These are phyloP conservation scores for Crotalus tigris DNA, from an alignment of 2,113 vertebrate species.

Conservation along the genomic window DNA sequence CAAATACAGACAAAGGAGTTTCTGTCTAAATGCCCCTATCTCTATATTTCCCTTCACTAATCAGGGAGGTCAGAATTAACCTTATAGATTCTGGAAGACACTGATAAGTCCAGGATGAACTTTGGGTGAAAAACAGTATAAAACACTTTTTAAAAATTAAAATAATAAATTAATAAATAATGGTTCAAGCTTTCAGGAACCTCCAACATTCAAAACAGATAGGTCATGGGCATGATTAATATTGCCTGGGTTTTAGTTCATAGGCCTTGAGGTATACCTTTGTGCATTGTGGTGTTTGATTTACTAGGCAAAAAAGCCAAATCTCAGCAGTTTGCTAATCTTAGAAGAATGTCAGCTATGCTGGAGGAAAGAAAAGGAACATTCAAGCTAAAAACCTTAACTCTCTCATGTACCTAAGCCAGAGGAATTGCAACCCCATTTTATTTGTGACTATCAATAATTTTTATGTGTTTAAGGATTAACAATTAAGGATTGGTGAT, in stretches of 20 bases:
- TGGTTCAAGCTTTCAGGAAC: conserved; percentile 49
- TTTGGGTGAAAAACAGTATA: background rate
- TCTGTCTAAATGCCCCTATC: background rate
- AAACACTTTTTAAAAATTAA: background rate
- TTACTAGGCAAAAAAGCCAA: conserved; percentile 6
- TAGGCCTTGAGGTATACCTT: conserved; percentile 23
- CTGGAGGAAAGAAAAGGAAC: background rate
- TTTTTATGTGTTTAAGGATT: conserved; percentile 20
- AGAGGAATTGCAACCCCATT: background rate
- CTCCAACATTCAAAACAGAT: conserved; percentile 52
- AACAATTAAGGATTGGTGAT: conserved; percentile 16
- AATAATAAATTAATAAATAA: background rate
- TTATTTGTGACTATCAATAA: background rate
- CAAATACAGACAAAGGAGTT: background rate
- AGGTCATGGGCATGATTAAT: background rate
- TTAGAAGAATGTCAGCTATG: background rate
- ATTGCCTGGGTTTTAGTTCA: conserved; percentile 43
- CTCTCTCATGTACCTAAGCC: background rate
- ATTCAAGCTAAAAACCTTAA: conserved; percentile 2
- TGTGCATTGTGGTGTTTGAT: background rate
- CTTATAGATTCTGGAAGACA: background rate
- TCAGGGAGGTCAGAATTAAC: background rate
- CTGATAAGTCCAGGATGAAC: background rate
- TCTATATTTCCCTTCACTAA: background rate
- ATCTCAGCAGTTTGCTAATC: conserved; percentile 3